Conservation (phyloP, 2,113 vertebrate genomes). For the Connochaetes taurinus region DNA sequence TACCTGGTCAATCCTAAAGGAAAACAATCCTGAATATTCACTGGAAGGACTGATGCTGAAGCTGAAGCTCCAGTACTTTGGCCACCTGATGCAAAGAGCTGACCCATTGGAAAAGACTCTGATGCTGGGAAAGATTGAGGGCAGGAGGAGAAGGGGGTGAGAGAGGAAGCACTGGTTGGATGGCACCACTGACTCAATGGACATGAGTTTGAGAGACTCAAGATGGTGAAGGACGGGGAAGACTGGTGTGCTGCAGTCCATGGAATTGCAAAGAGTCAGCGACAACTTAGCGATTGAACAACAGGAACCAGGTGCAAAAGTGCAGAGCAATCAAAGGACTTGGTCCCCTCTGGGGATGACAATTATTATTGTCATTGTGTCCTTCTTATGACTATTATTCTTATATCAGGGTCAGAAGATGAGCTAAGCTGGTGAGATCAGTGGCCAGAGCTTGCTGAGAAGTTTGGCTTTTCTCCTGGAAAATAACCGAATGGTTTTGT, state of each 20-base stretch:
- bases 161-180: background rate
- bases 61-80: background rate
- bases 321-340: background rate
- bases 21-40: background rate
- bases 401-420: background rate
- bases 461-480: slow-evolving; percentile 2
- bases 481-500: background rate
- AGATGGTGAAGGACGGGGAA: background rate
- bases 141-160: background rate
- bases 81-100: background rate
- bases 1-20: background rate
- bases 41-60: background rate
- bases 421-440: background rate
- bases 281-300: background rate
- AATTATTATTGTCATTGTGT: background rate
- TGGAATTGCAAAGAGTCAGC: background rate
- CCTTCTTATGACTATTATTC: background rate
- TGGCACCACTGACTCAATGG: background rate
- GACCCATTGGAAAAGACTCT: background rate
- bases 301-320: background rate
- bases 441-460: background rate
- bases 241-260: background rate
- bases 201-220: background rate
- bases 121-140: background rate
- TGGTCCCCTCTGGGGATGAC: background rate